These are phyloP conservation scores for Halotydeus destructor DNA, from an alignment of 1,140 invertebrate genomes.

Conservation along the genomic window DNA sequence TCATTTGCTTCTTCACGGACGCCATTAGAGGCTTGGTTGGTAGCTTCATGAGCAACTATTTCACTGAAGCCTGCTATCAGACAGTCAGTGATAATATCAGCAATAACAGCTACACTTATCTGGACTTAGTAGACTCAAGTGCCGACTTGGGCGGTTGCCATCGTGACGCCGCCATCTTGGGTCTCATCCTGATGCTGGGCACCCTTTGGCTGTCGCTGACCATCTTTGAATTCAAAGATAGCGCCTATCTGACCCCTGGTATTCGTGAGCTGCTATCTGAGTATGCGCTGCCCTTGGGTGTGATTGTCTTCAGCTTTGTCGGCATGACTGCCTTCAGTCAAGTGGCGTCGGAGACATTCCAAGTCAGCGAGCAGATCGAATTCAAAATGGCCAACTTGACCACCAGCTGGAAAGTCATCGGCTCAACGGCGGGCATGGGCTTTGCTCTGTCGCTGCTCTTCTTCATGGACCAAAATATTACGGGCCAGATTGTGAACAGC, in stretches of 20 bases:
- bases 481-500: slow-evolving; percentile 30
- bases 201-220: slow-evolving; percentile 39
- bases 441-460: slow-evolving; percentile 32
- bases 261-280: slow-evolving; percentile 30
- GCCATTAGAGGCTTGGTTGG: slow-evolving; percentile 28
- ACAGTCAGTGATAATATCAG: background rate
- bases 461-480: slow-evolving; percentile 36
- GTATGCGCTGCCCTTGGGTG: slow-evolving; percentile 30
- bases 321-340: slow-evolving; percentile 28
- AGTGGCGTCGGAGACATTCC: slow-evolving; percentile 27
- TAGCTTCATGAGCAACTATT: slow-evolving; percentile 25
- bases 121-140: background rate
- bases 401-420: slow-evolving; percentile 17
- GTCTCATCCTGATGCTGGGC: slow-evolving; percentile 37
- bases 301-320: slow-evolving; percentile 29
- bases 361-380: slow-evolving; percentile 25
- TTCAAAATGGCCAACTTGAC: slow-evolving; percentile 27
- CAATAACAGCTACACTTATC: background rate
- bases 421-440: slow-evolving; percentile 25
- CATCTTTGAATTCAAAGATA: slow-evolving; percentile 33
- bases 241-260: slow-evolving; percentile 28
- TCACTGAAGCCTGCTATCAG: background rate
- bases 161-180: slow-evolving; percentile 36
- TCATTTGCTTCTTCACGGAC: slow-evolving; percentile 31
- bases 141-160: slow-evolving; percentile 22